These are phyloP conservation scores for Diarsia rubi DNA, from an alignment of 2,888 invertebrate genomes.

Conservation along the genomic window DNA sequence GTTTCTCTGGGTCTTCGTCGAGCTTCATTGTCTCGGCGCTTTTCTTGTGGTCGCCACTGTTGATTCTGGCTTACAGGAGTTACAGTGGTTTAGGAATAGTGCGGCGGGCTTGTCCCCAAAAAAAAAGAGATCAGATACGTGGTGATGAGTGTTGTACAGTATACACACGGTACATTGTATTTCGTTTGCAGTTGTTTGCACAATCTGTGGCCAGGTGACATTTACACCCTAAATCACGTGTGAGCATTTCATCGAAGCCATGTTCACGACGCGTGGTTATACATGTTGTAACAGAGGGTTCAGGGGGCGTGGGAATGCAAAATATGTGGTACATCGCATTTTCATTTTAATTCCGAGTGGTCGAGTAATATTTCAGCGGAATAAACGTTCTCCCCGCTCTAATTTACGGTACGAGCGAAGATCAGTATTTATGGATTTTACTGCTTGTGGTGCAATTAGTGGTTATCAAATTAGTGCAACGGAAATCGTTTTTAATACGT, in stretches of 20 bases:
- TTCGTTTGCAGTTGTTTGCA: constrained; percentile 37
- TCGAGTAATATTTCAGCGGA: constrained; percentile 73
- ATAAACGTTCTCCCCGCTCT: constrained; percentile 69
- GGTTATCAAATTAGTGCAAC: constrained; percentile 67
- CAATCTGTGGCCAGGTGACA: constrained; percentile 68
- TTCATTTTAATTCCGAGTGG: constrained; percentile 74
- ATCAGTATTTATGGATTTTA: constrained; percentile 71
- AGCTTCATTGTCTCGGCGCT: too few relatives aligned
- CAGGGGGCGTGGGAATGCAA: constrained; percentile 70
- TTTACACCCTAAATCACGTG: constrained; percentile 79
- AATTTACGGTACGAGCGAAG: constrained; percentile 68
- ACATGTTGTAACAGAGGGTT: constrained; percentile 65
- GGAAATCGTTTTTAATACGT: constrained; percentile 63
- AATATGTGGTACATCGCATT: constrained; percentile 65
- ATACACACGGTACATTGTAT: constrained; percentile 31
- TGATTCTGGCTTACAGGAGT: too few relatives aligned
- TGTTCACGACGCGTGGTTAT: constrained; percentile 65
- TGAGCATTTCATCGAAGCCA: constrained; percentile 74
- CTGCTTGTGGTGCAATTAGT: constrained; percentile 67
- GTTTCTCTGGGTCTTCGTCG: too few relatives aligned
- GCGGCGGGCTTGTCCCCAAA: too few relatives aligned
- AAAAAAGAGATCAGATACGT: too few relatives aligned
- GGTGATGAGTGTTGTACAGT: constrained; percentile 5
- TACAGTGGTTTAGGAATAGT: too few relatives aligned
- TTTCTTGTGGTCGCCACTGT: too few relatives aligned